phyloP scores from a whole-genome alignment of 2,113 vertebrate species.

The Clarias macrocephalus region DNA sequence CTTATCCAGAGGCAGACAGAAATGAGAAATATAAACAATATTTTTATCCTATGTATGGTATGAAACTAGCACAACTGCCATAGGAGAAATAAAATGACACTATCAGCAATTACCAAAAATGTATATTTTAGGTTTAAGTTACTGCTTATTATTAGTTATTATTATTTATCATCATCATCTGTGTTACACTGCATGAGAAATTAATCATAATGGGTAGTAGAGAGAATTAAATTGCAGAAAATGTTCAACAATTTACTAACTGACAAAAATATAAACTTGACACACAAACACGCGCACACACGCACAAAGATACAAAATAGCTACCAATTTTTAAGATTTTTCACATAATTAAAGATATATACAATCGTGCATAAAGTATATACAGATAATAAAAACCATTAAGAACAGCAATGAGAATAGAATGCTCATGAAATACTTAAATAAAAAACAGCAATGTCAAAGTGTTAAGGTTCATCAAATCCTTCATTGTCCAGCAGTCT shows the following conservation, averaged over 20 bases:
- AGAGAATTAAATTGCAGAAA: slow-evolving; percentile 22
- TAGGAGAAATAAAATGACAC: not conserved
- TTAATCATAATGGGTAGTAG: not conserved
- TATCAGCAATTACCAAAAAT: not conserved
- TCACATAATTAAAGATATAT: slow-evolving; percentile 27
- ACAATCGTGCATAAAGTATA: slow-evolving; percentile 18
- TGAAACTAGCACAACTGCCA: not conserved
- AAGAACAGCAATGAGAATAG: slow-evolving; percentile 1
- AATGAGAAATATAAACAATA: not conserved
- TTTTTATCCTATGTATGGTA: not conserved
- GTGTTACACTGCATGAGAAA: not conserved
- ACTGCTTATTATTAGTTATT: too few relatives aligned
- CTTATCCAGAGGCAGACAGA: not conserved
- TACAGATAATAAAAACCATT: slow-evolving; percentile 14
- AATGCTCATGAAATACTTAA: not conserved
- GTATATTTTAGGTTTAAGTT: not conserved
- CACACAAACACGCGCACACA: not conserved
- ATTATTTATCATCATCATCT: not conserved
- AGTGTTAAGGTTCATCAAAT: not conserved
- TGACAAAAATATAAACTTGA: not conserved
- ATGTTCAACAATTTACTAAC: slow-evolving; percentile 4
- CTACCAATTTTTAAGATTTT: slow-evolving; percentile 4
- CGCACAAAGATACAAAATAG: not conserved
- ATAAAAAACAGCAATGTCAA: not conserved
- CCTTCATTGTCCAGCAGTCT: slow-evolving; percentile 72